Evolutionary conservation across 2,113 vertebrate genomes (phyloP).

Genomic region (Pelobates fuscus): DNA sequence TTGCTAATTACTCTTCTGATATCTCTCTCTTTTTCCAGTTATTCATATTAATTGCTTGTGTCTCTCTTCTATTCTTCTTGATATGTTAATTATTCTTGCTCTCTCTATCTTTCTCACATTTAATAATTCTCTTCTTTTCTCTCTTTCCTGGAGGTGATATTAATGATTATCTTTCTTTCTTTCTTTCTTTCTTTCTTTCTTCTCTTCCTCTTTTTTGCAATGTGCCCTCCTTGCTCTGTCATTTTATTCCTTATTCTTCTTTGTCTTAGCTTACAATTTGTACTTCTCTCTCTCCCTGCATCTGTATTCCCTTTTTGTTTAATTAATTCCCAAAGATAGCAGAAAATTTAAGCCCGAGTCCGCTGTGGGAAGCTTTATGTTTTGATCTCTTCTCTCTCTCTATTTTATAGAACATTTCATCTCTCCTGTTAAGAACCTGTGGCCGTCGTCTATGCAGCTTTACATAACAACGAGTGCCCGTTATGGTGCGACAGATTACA

Average conservation of each 20-base stretch:
- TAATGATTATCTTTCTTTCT: not conserved
- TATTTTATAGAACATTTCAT: slow-evolving; percentile 48
- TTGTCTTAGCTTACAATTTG: slow-evolving; percentile 6
- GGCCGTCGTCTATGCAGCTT: slow-evolving; percentile 36
- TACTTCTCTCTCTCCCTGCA: not conserved
- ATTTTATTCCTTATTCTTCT: not conserved
- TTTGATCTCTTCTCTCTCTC: slow-evolving; percentile 42
- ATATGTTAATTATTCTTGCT: too few relatives aligned
- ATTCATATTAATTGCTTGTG: too few relatives aligned
- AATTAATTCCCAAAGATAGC: slow-evolving; percentile 44
- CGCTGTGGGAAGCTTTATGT: slow-evolving; percentile 40
- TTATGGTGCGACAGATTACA: slow-evolving; percentile 46
- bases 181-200: slow-evolving; percentile 1
- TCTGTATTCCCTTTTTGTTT: slow-evolving; percentile 24
- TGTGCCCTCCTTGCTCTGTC: not conserved
- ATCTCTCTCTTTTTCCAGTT: too few relatives aligned
- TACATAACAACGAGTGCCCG: slow-evolving; percentile 44
- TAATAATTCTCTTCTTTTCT: not conserved
- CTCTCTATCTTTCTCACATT: too few relatives aligned
- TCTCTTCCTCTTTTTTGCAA: not conserved
- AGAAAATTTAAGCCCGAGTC: slow-evolving; percentile 16
- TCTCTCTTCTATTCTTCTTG: too few relatives aligned
- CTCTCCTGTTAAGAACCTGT: slow-evolving; percentile 44
- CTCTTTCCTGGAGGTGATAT: too few relatives aligned
- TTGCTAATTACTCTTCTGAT: too few relatives aligned